Evolutionary conservation across 1,140 invertebrate genomes (phyloP), one percentile per base, ranked within the genome.

Genomic region (Mya arenaria): DNA sequence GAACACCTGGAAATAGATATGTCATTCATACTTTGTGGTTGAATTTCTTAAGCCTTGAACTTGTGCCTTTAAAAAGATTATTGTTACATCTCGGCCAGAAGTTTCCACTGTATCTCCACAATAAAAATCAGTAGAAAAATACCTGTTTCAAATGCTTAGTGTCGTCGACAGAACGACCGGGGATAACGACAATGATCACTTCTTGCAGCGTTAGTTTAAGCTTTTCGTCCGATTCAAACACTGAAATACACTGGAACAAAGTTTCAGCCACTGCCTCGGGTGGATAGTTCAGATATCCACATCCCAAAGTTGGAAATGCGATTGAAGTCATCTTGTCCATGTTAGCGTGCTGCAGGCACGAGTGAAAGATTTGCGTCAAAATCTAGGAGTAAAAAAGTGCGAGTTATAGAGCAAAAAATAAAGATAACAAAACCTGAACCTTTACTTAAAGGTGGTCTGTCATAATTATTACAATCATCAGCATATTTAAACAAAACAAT

Each of bases 271-370:
- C 52, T 1, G 17, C 1, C 4, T 72, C 56, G 8, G n/a, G 25
- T 23, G 68, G 39, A 65, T 82, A 82, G 25, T 36, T 65, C 17
- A 82, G 41, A 23, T 30, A 30, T 23, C 79, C 79, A 52, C 44
- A 63, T 5, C 79, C 79, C 10, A 82, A 34, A 28, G 69, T 32
- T 15, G 79, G 79, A 48, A 82, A 82, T 17, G 68, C 79, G 23
- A 82, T 82, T 1, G 79, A 82, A 13, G 36, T 37, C 41, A 82
- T 62, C 1, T 17, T 19, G 17, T 72, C 25, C 17, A 37, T n/a
- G 23, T 63, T 8, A 0, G 66, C 66, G 1, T 17, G 23, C 32
- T 34, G 13, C 56, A 82, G 48, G 23, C 79, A 82, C 17, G 37
- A 13, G 19, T 34, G 23, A 10, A 82, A 30, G 28, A 69, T 52